Conservation (phyloP, 2,113 vertebrate genomes). For the Siniperca chuatsi region DNA sequence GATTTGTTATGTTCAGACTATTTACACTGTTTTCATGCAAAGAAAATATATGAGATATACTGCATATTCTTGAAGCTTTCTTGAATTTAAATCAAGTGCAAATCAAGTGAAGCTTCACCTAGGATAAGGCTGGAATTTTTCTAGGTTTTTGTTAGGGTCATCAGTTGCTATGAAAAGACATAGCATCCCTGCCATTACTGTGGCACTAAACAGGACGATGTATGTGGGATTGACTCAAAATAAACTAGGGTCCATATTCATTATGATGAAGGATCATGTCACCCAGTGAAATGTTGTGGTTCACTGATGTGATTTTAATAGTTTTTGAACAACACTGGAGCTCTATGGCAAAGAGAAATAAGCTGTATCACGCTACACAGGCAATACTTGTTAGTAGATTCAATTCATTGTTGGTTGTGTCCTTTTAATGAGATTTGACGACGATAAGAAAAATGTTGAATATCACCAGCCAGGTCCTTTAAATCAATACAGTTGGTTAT, state of each 20-base stretch:
- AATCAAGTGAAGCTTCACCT: neutral
- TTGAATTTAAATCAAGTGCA: neutral
- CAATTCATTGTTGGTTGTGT: slow-evolving; percentile 37
- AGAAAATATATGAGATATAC: neutral
- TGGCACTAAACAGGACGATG: neutral
- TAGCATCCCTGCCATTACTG: neutral
- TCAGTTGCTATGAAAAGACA: neutral
- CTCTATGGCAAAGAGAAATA: neutral
- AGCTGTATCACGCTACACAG: neutral
- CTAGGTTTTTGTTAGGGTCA: neutral
- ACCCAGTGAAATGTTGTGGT: neutral
- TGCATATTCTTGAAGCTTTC: neutral
- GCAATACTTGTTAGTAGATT: neutral
- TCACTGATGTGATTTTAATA: neutral
- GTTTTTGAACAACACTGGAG: neutral
- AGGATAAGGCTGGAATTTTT: neutral
- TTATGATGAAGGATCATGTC: neutral
- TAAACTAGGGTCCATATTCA: neutral
- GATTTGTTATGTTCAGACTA: neutral
- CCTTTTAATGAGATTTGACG: slow-evolving; percentile 25
- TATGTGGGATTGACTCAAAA: neutral
- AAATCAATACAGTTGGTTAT: slow-evolving; percentile 52
- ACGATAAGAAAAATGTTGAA: slow-evolving; percentile 41
- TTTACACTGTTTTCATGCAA: neutral
- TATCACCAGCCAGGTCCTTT: slow-evolving; percentile 27